Conservation (phyloP, 2,888 invertebrate species). For the Tanypteryx hageni region DNA sequence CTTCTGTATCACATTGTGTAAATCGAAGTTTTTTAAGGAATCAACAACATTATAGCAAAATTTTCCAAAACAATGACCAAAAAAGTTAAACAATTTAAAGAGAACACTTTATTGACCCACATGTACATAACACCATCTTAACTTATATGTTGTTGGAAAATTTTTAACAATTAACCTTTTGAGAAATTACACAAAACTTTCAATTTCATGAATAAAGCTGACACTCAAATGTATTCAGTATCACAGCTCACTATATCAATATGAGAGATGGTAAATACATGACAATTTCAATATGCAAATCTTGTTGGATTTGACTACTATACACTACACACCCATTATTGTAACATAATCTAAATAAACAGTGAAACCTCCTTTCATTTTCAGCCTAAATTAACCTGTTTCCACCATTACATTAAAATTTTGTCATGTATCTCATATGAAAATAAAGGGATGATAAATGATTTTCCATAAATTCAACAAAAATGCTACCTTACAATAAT, state of each 20-base stretch:
- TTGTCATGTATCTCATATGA: no score
- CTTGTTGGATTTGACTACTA: background rate
- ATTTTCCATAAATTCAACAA: no score
- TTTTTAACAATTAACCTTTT: background rate
- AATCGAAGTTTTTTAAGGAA: no score
- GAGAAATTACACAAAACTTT: constrained; percentile 35
- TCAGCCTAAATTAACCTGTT: background rate
- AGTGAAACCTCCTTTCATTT: constrained; percentile 62
- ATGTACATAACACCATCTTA: background rate
- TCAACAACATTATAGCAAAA: background rate
- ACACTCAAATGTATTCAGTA: constrained; percentile 27
- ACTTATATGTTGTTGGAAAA: constrained; percentile 12
- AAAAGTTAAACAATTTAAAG: background rate
- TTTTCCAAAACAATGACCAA: background rate
- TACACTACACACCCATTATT: background rate
- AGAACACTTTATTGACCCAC: constrained; percentile 59
- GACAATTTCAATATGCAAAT: background rate
- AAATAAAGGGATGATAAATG: no score
- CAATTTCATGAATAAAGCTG: constrained; percentile 35
- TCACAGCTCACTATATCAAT: constrained; percentile 23
- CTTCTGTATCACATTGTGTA: no score
- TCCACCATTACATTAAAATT: no score
- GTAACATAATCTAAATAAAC: constrained; percentile 12
- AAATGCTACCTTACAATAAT: no score
- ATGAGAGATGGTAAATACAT: constrained; percentile 16